phyloP scores from a whole-genome alignment of 2,113 vertebrate genomes.

The Hippocampus abdominalis region DNA sequence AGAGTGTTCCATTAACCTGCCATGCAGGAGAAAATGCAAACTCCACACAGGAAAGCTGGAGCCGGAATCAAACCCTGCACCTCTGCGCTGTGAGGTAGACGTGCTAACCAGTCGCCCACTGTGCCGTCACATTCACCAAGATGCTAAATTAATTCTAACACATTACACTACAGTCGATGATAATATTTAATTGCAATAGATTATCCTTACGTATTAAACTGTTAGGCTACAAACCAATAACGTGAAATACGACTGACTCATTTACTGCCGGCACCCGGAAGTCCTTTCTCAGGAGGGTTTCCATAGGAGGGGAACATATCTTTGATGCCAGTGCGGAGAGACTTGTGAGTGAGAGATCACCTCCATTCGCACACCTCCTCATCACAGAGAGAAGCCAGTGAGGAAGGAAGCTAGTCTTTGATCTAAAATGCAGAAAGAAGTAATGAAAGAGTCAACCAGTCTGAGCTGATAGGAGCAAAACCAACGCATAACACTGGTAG shows the following conservation, averaged over 20 bases:
- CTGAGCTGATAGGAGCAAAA: constrained; percentile 5
- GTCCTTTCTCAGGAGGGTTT: background rate
- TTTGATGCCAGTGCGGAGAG: constrained; percentile 32
- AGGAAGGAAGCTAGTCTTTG: constrained; percentile 41
- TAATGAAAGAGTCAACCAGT: constrained; percentile 16
- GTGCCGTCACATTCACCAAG: no score
- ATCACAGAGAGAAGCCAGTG: constrained; percentile 19
- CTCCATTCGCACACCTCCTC: constrained; percentile 26
- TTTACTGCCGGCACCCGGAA: background rate
- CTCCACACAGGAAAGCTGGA: no score
- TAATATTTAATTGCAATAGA: no score
- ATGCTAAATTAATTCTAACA: no score
- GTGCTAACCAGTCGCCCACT: no score
- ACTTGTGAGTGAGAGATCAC: constrained; percentile 25
- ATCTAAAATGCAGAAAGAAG: constrained; percentile 38
- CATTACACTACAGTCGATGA: no score
- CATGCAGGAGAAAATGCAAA: no score
- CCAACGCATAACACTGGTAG: constrained; percentile 24
- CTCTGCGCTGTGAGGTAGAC: no score
- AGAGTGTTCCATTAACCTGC: no score
- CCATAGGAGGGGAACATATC: constrained; percentile 14
- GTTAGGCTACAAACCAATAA: no score
- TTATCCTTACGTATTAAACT: no score
- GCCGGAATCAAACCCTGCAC: no score
- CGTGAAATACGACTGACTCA: constrained; percentile 7